phyloP scores from a whole-genome alignment of 2,797 vertebrate species.

The Calcarius lapponicus region DNA sequence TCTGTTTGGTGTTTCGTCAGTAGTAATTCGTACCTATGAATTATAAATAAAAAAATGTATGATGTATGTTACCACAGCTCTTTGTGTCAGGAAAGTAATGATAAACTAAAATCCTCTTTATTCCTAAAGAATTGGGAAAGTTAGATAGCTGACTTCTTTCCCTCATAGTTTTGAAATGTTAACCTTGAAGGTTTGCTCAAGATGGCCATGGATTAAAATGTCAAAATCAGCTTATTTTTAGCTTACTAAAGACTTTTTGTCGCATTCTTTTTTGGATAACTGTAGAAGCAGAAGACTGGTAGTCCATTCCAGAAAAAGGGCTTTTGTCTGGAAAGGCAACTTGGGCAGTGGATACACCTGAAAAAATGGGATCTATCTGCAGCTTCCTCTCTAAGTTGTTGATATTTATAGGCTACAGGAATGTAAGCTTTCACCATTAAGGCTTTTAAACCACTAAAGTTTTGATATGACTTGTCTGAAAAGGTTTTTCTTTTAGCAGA shows the following conservation, averaged over 20 bases:
- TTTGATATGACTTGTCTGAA: neutral
- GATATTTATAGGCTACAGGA: neutral
- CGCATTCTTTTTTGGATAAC: neutral
- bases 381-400: neutral
- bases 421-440: neutral
- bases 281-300: neutral
- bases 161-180: neutral
- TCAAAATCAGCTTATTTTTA: neutral
- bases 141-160: constrained; percentile 9
- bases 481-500: neutral
- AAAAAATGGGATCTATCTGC: neutral
- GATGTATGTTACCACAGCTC: neutral
- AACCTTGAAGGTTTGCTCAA: neutral
- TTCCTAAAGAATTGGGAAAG: neutral
- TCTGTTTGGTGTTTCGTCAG: neutral
- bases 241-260: neutral
- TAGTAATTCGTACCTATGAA: neutral
- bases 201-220: neutral
- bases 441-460: neutral
- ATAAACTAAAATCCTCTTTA: neutral
- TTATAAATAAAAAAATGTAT: neutral
- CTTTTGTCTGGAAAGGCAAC: neutral
- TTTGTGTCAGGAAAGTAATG: neutral
- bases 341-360: neutral
- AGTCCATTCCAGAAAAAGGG: neutral